These are phyloP conservation scores for Molorchus minor DNA, from an alignment of 2,888 invertebrate species.

Conservation along the genomic window DNA sequence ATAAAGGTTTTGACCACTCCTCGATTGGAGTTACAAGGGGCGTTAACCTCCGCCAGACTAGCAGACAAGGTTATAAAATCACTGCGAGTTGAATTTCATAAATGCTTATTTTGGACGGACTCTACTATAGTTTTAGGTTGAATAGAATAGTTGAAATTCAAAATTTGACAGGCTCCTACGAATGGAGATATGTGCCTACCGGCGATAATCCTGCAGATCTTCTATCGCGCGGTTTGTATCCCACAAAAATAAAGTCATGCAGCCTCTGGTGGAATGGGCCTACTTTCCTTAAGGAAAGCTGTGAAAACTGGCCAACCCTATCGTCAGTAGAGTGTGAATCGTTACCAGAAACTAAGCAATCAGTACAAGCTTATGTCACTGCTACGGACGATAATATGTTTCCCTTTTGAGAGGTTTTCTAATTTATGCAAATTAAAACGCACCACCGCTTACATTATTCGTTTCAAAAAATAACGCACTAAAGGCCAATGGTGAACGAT, in stretches of 20 bases:
- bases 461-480: background rate
- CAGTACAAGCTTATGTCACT: background rate
- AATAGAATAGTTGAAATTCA: background rate
- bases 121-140: background rate
- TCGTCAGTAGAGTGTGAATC: background rate
- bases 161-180: background rate
- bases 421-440: background rate
- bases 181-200: background rate
- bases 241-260: background rate
- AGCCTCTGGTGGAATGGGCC: background rate
- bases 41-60: conserved; percentile 20
- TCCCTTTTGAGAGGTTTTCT: background rate
- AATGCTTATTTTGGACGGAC: conserved; percentile 3
- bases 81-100: background rate
- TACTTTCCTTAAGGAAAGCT: background rate
- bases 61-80: conserved; percentile 2
- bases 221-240: background rate
- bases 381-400: background rate
- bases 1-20: conserved; percentile 29
- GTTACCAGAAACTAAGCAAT: background rate
- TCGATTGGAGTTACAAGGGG: conserved; percentile 33
- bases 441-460: background rate
- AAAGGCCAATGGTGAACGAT: background rate
- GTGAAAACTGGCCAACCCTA: background rate
- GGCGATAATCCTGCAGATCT: background rate